Evolutionary conservation across 2,888 invertebrate species (phyloP), one percentile per base, ranked within the genome.

Genomic region (Lepidochitona cinerea): DNA sequence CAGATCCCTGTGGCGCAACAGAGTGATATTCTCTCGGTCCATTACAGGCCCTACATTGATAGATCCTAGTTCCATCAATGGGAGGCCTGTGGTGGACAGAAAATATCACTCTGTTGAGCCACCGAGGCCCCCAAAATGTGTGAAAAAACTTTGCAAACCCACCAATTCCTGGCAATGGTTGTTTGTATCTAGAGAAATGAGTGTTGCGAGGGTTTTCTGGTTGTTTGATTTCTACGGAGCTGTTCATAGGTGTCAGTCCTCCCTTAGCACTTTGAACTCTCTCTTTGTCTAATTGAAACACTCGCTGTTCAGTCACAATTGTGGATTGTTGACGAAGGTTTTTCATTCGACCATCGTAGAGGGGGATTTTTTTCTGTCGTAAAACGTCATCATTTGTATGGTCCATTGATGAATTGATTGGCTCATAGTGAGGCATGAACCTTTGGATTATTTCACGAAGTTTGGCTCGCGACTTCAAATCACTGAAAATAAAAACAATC

Each of bases 331-430:
- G 52, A 12, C 37, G 66, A 14, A 59, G 14, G 26, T 59, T 59
- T 26, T 29, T 23, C 2, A 29, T 18, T 26, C 73, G 76, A 67
- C 80, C 80, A 67, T 79, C 79, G 37, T 81, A 81, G 37, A 85
- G 80, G 41, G 76, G 80, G 37, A 86, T 76, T 53, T 85, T 87
- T 53, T 83, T 81, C 77, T 86, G 87, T 64, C 82, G 83, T 23
- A 88, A 74, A n/a, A 86, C 77, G 37, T 84, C 84, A 49, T 80
- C 74, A 35, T 54, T 65, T 7, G 73, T 69, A n/a, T 71, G 75
- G 29, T 68, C 54, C 9, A 26, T 64, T 35, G 71, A 37, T n/a
- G 69, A 33, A 4, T 71, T 65, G 5, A 64, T 49, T 14, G 68
- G 41, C 1, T 79, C 68, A 36, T 75, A 68, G n/a, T 74, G 73